Evolutionary conservation across 2,888 invertebrate species (phyloP).

Genomic region (Neria commutata): DNA sequence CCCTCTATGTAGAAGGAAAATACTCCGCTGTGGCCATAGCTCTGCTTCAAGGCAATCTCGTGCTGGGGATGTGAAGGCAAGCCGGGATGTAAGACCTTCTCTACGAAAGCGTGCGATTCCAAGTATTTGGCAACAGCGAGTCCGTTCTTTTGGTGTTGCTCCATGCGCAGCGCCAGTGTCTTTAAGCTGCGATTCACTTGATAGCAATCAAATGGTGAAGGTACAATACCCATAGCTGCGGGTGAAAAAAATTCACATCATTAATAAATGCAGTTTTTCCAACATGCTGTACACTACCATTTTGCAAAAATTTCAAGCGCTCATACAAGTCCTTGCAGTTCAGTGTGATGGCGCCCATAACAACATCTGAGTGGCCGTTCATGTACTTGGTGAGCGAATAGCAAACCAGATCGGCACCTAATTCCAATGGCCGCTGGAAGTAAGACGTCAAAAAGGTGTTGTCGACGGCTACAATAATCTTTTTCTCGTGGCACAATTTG

Average conservation of each 20-base stretch:
- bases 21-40: constrained; percentile 89
- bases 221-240: constrained; percentile 75
- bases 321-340: constrained; percentile 75
- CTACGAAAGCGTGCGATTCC: constrained; percentile 78
- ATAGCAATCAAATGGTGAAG: constrained; percentile 96
- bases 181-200: constrained; percentile 92
- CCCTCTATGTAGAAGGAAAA: constrained; percentile 88
- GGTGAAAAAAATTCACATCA: constrained; percentile 2
- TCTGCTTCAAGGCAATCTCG: constrained; percentile 78
- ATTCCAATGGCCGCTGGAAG: constrained; percentile 85
- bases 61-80: constrained; percentile 87
- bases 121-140: constrained; percentile 81
- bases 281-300: constrained; percentile 67
- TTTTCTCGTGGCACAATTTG: constrained; percentile 66
- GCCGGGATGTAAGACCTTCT: constrained; percentile 84
- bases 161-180: constrained; percentile 91
- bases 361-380: constrained; percentile 97
- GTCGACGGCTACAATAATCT: constrained; percentile 80
- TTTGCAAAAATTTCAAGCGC: constrained; percentile 83
- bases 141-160: constrained; percentile 81
- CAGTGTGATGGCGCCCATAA: constrained; percentile 90
- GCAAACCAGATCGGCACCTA: constrained; percentile 89
- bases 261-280: background rate
- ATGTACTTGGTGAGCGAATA: constrained; percentile 97
- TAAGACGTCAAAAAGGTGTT: constrained; percentile 94